These are phyloP conservation scores for Pollenia angustigena DNA, from an alignment of 2,888 invertebrate species.

Conservation along the genomic window DNA sequence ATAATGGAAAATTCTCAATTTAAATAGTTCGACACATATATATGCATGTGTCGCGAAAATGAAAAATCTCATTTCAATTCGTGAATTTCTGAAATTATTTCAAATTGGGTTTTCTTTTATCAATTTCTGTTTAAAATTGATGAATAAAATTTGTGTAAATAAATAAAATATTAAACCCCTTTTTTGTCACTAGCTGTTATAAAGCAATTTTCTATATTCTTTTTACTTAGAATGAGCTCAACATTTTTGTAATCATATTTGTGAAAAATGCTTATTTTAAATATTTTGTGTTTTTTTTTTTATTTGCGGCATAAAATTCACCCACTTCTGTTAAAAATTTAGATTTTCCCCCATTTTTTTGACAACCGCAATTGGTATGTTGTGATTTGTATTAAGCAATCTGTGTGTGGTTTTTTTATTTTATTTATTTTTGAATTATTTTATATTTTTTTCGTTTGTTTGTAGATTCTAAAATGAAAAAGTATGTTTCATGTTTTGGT, in stretches of 20 bases:
- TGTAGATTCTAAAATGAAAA: background rate
- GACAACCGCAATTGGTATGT: conserved; percentile 60
- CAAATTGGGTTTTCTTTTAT: too few species aligned
- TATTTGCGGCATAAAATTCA: conserved; percentile 3
- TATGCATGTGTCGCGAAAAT: too few species aligned
- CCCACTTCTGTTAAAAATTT: background rate
- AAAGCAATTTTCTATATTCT: conserved; percentile 4
- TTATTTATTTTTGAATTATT: background rate
- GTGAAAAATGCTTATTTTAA: conserved; percentile 38
- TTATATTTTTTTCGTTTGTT: background rate
- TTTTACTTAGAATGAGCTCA: conserved; percentile 9
- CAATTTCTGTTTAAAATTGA: too few species aligned
- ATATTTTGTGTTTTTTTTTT: too few species aligned
- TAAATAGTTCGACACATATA: too few species aligned
- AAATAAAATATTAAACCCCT: background rate
- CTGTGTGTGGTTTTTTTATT: background rate
- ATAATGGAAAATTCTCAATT: too few species aligned
- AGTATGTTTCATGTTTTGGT: conserved; percentile 39
- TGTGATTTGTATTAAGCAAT: conserved; percentile 63
- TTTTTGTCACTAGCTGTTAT: background rate
- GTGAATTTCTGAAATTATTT: too few species aligned
- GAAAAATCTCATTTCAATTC: too few species aligned
- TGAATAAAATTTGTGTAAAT: background rate
- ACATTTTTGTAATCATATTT: conserved; percentile 65
- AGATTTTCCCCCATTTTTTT: background rate